Conservation (phyloP, 2,113 vertebrate genomes). For the Haemorhous mexicanus region DNA sequence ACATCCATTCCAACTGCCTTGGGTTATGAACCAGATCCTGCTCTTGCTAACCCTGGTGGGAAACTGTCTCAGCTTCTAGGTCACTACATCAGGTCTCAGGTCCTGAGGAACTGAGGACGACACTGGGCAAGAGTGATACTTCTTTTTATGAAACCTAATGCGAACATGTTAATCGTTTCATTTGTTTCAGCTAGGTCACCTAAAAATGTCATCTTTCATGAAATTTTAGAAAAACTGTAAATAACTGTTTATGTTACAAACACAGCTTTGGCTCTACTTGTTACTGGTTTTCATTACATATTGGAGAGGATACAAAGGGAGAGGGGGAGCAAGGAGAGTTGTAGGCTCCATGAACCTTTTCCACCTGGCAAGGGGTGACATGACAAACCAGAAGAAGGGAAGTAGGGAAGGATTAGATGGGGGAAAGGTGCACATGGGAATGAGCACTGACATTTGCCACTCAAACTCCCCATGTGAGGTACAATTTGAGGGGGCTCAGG, state of each 20-base stretch:
- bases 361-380: not conserved
- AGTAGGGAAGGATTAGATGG: not conserved
- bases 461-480: not conserved
- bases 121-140: not conserved
- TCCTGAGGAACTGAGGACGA: not conserved
- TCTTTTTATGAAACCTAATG: not conserved
- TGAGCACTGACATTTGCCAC: not conserved
- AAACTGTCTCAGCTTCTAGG: not conserved
- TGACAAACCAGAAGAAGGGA: not conserved
- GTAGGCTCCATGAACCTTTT: not conserved
- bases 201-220: constrained; percentile 22
- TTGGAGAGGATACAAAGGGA: not conserved
- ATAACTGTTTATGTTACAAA: constrained; percentile 27
- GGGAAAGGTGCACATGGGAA: not conserved
- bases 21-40: not conserved
- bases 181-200: constrained; percentile 32
- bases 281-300: not conserved
- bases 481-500: not conserved
- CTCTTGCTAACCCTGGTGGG: not conserved
- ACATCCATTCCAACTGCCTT: not conserved
- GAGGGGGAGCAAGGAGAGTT: not conserved
- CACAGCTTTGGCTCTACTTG: not conserved
- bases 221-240: constrained; percentile 29
- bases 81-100: not conserved
- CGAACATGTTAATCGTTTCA: not conserved